Evolutionary conservation across 2,888 invertebrate species (phyloP).

Genomic region (Galeopsomyia nigrocyanea): DNA sequence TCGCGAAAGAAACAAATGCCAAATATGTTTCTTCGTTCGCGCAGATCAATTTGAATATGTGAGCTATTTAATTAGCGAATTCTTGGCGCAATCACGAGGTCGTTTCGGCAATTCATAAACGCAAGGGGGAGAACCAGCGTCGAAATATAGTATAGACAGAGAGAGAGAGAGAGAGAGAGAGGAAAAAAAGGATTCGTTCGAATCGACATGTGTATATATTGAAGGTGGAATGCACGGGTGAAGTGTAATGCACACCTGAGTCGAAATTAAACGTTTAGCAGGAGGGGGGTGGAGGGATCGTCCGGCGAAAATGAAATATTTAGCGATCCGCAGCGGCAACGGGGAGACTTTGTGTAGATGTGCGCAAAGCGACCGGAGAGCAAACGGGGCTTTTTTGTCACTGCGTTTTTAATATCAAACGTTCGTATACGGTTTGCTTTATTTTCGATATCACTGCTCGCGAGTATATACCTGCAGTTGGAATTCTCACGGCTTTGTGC

Average conservation of each 20-base stretch:
- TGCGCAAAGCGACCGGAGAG: constrained; percentile 29
- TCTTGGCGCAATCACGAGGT: constrained; percentile 27
- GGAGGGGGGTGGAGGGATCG: constrained; percentile 55
- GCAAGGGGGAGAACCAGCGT: not conserved
- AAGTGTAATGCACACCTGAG: constrained; percentile 60
- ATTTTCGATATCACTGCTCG: too few species aligned
- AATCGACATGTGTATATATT: constrained; percentile 4
- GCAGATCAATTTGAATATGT: constrained; percentile 34
- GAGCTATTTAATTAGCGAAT: constrained; percentile 48
- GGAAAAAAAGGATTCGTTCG: constrained; percentile 31
- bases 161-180: not conserved
- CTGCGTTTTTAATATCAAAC: constrained; percentile 27
- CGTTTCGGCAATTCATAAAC: constrained; percentile 35
- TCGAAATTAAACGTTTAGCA: constrained; percentile 63
- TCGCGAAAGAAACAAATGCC: not conserved
- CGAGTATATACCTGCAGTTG: too few species aligned
- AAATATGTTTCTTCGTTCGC: constrained; percentile 3
- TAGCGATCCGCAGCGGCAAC: constrained; percentile 57
- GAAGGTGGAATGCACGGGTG: constrained; percentile 36
- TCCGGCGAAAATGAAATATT: constrained; percentile 65
- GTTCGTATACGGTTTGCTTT: not conserved
- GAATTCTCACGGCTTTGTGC: too few species aligned
- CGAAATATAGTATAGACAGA: not conserved
- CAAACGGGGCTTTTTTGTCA: constrained; percentile 13
- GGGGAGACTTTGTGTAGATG: constrained; percentile 35